phyloP scores from a whole-genome alignment of 1,140 invertebrate genomes.

The Drosophila sp. region DNA sequence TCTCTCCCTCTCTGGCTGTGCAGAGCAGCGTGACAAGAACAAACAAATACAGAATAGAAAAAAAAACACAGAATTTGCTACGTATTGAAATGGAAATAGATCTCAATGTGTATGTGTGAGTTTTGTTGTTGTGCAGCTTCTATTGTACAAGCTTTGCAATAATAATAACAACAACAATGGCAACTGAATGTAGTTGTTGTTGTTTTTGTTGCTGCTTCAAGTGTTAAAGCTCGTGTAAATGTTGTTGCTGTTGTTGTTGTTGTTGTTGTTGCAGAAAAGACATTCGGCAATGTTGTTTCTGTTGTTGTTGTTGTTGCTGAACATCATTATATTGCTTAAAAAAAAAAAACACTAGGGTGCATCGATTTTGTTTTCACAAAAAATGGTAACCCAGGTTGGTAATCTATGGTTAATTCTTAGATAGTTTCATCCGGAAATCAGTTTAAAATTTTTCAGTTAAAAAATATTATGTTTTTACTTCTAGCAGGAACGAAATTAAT shows the following conservation, averaged over 20 bases:
- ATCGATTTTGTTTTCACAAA: no score
- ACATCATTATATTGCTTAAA: conserved; percentile 74
- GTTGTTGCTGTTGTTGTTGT: no score
- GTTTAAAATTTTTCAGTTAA: no score
- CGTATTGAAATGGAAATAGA: conserved; percentile 79
- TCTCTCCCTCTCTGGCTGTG: conserved; percentile 30
- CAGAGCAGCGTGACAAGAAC: conserved; percentile 79
- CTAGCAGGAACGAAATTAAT: no score
- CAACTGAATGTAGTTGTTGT: no score
- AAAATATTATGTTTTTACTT: no score
- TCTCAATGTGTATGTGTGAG: conserved; percentile 19
- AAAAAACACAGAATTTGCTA: conserved; percentile 35
- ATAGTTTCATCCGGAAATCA: no score
- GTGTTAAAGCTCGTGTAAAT: conserved; percentile 78
- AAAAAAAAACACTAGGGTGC: conserved; percentile 53
- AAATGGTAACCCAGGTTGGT: no score
- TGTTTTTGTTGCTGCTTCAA: conserved; percentile 44
- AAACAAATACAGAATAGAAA: conserved; percentile 57
- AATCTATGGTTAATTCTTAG: no score
- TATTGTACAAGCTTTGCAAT: conserved; percentile 50
- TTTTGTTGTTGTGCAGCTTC: conserved; percentile 21
- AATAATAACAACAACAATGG: conserved; percentile 39
- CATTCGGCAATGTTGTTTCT: conserved; percentile 8
- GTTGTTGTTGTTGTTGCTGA: conserved; percentile 38
- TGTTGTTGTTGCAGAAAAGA: neutral